Evolutionary conservation across 2,797 vertebrate genomes (phyloP).

Genomic region (Peromyscus attwateri): DNA sequence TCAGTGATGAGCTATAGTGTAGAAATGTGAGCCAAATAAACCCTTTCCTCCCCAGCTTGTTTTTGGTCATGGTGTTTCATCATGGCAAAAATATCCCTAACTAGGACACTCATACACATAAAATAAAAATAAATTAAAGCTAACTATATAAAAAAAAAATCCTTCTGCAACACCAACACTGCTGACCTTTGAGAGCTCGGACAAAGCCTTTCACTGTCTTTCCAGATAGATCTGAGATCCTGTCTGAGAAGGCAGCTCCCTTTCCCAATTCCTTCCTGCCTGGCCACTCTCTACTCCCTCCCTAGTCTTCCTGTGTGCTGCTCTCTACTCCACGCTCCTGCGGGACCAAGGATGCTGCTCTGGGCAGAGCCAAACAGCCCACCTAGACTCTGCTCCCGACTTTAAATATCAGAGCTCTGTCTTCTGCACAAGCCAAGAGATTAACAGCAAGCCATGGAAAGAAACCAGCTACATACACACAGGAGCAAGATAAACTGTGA

Average conservation of each 20-base stretch:
- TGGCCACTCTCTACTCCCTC: no score
- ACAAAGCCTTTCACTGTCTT: neutral
- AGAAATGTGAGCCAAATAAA: neutral
- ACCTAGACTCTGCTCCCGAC: neutral
- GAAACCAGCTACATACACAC: neutral
- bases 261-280: neutral
- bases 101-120: neutral
- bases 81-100: neutral
- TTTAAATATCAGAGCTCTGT: neutral
- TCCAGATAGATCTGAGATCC: neutral
- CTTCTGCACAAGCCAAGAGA: accelerated
- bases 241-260: neutral
- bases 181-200: neutral
- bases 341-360: neutral
- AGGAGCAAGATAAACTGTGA: accelerated
- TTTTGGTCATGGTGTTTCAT: neutral
- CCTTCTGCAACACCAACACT: neutral
- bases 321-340: neutral
- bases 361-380: neutral
- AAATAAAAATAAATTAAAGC: neutral
- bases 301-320: neutral
- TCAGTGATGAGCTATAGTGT: neutral
- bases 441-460: neutral
- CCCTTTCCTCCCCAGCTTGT: neutral
- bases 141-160: neutral